Conservation (phyloP, 35 echinoderm and acorn worm genomes). For the Heliocidaris erythrogramma region DNA sequence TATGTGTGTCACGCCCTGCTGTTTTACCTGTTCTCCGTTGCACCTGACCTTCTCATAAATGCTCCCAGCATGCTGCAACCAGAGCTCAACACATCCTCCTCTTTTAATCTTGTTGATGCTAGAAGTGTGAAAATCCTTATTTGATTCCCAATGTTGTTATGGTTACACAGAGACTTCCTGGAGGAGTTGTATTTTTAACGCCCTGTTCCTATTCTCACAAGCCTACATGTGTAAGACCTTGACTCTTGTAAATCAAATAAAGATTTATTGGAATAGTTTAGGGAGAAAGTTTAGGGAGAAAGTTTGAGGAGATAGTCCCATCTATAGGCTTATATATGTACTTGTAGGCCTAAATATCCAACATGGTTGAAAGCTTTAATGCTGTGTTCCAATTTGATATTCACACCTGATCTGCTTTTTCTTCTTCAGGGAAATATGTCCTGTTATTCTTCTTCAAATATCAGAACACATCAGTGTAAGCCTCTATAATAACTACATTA, state of each 20-base stretch:
- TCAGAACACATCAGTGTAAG: too few relatives aligned
- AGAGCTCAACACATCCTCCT: not conserved
- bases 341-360: too few relatives aligned
- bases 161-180: not conserved
- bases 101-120: not conserved
- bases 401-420: too few relatives aligned
- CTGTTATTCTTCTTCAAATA: too few relatives aligned
- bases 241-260: conserved; percentile 5
- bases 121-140: conserved; percentile 1
- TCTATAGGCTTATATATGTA: too few relatives aligned
- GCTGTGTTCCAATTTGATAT: too few relatives aligned
- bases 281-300: not conserved
- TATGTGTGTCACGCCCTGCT: conserved; percentile 7
- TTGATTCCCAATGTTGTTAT: conserved; percentile 1
- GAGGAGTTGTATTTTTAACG: not conserved
- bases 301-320: too few relatives aligned
- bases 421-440: too few relatives aligned
- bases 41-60: not conserved
- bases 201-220: not conserved
- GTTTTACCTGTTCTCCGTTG: not conserved
- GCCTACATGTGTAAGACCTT: not conserved
- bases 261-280: not conserved
- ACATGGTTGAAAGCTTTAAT: too few relatives aligned
- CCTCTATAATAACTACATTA: too few relatives aligned
- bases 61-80: not conserved